These are phyloP conservation scores for Coregonus ussuriensis DNA, from an alignment of 2,797 vertebrate species.

Conservation along the genomic window DNA sequence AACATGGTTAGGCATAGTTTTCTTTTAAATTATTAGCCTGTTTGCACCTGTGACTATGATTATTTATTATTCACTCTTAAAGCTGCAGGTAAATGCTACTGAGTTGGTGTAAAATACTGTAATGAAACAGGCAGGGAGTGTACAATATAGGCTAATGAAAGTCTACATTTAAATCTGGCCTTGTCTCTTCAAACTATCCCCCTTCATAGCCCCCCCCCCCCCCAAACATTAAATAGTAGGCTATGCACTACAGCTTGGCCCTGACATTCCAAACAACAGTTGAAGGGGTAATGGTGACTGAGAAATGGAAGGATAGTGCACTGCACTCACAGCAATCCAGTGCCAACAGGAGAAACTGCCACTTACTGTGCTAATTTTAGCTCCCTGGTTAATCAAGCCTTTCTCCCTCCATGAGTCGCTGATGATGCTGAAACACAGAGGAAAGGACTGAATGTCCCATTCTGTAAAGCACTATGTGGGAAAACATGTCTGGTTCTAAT, in stretches of 20 bases:
- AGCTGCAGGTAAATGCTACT: neutral
- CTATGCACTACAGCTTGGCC: neutral
- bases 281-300: neutral
- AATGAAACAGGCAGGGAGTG: too few relatives aligned
- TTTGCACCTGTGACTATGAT: neutral
- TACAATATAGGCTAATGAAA: neutral
- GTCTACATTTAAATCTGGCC: neutral
- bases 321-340: neutral
- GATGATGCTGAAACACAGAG: neutral
- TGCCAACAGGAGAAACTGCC: conserved; percentile 12
- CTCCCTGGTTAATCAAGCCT: conserved; percentile 10
- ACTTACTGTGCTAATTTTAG: conserved; percentile 12
- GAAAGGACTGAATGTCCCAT: neutral
- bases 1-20: neutral
- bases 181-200: neutral
- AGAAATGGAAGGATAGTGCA: neutral
- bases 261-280: conserved; percentile 8
- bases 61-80: neutral
- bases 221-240: neutral
- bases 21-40: neutral
- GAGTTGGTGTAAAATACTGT: neutral
- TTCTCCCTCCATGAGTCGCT: neutral
- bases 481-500: neutral
- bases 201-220: neutral
- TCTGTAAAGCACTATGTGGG: neutral